Conservation (phyloP, 2,797 vertebrate genomes). For the Fringilla coelebs region DNA sequence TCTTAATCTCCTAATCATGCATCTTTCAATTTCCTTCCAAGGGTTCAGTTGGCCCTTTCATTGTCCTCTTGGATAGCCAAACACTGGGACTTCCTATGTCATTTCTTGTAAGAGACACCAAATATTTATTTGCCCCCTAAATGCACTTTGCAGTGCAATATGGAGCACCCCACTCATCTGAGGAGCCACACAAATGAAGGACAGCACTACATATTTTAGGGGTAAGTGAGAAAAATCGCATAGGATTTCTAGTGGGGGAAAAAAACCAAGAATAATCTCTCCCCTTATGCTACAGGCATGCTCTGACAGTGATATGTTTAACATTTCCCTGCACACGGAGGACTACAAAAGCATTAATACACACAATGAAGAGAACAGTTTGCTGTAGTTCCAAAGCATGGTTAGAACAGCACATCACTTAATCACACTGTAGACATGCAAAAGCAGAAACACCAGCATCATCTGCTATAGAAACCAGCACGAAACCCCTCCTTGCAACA, state of each 20-base stretch:
- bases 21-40: not conserved
- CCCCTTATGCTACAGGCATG: not conserved
- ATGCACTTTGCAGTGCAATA: not conserved
- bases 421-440: conserved; percentile 1
- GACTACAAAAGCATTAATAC: conserved; percentile 23
- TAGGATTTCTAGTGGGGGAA: rapidly evolving
- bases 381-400: conserved; percentile 17
- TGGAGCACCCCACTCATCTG: not conserved
- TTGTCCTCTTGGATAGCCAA: not conserved
- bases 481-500: conserved; percentile 7
- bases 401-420: not conserved
- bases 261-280: not conserved
- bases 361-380: conserved; percentile 30
- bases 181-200: not conserved
- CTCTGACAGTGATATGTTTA: conserved; percentile 9
- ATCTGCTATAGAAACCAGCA: conserved; percentile 14
- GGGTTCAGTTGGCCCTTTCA: not conserved
- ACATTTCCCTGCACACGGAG: conserved; percentile 18
- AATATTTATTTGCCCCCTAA: not conserved
- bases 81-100: not conserved
- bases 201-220: not conserved
- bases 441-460: conserved; percentile 42
- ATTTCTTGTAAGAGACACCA: not conserved
- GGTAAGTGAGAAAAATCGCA: not conserved
- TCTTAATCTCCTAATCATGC: not conserved